phyloP scores from a whole-genome alignment of 2,888 invertebrate genomes.

The Zhuqinia jingwanae region DNA sequence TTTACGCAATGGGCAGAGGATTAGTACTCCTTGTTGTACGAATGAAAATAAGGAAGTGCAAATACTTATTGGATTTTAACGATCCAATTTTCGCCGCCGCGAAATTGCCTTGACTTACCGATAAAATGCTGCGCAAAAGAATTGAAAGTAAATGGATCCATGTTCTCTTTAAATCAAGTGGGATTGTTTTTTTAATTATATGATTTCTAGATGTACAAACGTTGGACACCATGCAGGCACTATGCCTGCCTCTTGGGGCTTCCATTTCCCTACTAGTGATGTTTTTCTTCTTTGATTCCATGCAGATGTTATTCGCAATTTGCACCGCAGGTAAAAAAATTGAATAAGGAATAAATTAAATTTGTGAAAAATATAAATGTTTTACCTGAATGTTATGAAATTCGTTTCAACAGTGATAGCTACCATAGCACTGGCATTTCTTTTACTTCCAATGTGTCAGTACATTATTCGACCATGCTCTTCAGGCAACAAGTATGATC shows the following conservation, averaged over 20 bases:
- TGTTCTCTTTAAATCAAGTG: conserved; percentile 27
- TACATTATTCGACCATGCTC: conserved; percentile 93
- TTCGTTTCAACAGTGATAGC: conserved; percentile 89
- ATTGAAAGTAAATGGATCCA: neutral
- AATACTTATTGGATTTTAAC: too few relatives aligned
- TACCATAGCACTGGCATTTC: conserved; percentile 97
- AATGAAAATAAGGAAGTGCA: too few relatives aligned
- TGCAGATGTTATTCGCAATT: conserved; percentile 97
- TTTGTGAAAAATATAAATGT: neutral
- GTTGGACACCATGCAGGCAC: conserved; percentile 97
- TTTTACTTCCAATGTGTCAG: conserved; percentile 98
- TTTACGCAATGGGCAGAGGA: too few relatives aligned
- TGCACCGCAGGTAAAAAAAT: conserved; percentile 93
- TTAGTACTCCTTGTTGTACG: too few relatives aligned
- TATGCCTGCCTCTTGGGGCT: conserved; percentile 97
- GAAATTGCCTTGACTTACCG: too few relatives aligned
- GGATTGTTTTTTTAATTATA: conserved; percentile 47
- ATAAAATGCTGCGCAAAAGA: too few relatives aligned
- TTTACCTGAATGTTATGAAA: neutral
- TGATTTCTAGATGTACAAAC: conserved; percentile 88
- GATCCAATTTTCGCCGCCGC: too few relatives aligned
- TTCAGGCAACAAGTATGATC: conserved; percentile 86
- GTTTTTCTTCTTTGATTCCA: conserved; percentile 99
- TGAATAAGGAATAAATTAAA: neutral
- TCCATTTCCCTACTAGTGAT: conserved; percentile 97